A percentile compares a stretch with the other conserved stretches of the same genome.
Conservation (phyloP, 1,140 invertebrate species). For the Trichomalopsis sarcophagae region DNA sequence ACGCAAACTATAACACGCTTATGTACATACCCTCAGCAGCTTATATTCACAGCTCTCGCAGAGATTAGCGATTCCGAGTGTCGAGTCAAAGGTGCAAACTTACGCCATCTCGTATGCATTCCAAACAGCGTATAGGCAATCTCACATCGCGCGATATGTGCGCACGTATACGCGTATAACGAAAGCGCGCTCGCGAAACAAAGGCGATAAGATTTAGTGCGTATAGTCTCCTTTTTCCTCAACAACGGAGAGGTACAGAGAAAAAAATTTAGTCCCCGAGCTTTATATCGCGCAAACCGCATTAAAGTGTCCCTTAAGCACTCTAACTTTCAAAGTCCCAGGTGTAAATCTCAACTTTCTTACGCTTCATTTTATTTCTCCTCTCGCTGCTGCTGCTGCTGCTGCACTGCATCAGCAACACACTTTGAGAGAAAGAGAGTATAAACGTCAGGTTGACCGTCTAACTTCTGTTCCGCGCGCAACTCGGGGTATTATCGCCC, state of each 20-base stretch:
- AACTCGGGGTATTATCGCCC: neutral
- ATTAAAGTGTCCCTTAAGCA: conserved; percentile 4
- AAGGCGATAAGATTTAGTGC: neutral
- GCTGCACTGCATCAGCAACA: neutral
- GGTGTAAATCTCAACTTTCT: conserved; percentile 4
- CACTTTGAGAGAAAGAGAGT: neutral
- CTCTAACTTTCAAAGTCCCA: conserved; percentile 1
- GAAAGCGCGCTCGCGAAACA: neutral
- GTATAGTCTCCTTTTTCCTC: neutral
- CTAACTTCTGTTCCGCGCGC: neutral
- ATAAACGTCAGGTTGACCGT: neutral
- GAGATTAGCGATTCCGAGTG: neutral
- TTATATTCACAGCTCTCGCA: neutral
- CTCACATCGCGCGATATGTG: neutral
- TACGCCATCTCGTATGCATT: neutral
- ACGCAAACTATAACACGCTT: neutral
- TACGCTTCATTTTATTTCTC: conserved; percentile 1
- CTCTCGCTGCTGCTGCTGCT: too few relatives aligned
- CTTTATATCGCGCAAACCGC: neutral
- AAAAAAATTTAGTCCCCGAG: neutral
- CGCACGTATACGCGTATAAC: neutral
- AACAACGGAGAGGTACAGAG: neutral
- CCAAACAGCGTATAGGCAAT: neutral
- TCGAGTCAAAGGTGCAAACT: neutral
- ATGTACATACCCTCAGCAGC: neutral